Percentiles rank a stretch among this genome's conserved stretches.
Evolutionary conservation across 2,113 vertebrate species (phyloP).

Genomic region (Platanista minor): DNA sequence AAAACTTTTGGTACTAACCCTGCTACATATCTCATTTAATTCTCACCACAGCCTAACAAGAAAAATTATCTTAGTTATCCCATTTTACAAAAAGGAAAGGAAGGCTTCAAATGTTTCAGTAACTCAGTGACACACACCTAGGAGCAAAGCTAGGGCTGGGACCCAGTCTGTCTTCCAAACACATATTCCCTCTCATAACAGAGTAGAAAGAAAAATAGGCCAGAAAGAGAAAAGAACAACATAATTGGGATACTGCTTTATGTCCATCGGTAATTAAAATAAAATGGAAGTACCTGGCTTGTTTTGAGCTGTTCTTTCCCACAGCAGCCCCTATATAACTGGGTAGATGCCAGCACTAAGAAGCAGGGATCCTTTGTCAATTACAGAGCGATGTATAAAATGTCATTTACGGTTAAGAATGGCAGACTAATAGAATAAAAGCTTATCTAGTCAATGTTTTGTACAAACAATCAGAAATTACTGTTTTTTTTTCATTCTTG

Average conservation of each 20-base stretch:
- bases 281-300: background rate
- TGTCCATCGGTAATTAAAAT: background rate
- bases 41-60: background rate
- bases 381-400: background rate
- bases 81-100: background rate
- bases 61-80: background rate
- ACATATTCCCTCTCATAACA: background rate
- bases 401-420: background rate
- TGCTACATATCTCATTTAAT: background rate
- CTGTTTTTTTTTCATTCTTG: background rate
- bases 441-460: background rate
- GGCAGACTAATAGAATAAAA: background rate
- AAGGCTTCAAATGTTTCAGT: background rate
- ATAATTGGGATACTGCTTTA: background rate
- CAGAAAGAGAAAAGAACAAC: background rate
- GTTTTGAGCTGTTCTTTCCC: background rate
- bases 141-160: background rate
- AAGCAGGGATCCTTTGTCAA: background rate
- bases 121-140: background rate
- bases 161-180: too few relatives aligned
- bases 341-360: background rate
- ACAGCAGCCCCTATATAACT: background rate
- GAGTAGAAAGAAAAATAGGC: background rate
- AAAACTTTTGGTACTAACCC: background rate
- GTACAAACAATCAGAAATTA: constrained; percentile 10